These are phyloP conservation scores for Eupleurogrammus muticus DNA, from an alignment of 2,797 vertebrate genomes.

Conservation along the genomic window DNA sequence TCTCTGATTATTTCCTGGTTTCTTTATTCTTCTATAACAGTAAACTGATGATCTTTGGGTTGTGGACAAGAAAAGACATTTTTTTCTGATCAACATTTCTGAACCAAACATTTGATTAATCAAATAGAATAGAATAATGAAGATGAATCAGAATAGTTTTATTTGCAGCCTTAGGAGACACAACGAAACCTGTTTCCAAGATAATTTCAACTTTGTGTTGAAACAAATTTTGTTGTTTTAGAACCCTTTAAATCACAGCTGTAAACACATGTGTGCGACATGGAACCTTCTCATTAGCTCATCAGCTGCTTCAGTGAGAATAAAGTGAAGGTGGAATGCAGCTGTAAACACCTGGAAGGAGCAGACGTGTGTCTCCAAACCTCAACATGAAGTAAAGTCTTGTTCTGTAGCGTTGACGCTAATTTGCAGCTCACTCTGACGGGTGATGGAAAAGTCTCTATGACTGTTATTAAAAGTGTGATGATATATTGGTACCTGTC, in stretches of 20 bases:
- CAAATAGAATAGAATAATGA: too few species aligned
- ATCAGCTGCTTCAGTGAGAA: constrained; percentile 22
- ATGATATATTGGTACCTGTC: constrained; percentile 83
- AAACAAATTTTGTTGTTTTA: constrained; percentile 7
- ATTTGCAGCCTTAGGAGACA: neutral
- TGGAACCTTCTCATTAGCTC: constrained; percentile 18
- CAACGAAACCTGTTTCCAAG: neutral
- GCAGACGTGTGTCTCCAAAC: constrained; percentile 61
- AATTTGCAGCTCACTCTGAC: constrained; percentile 22
- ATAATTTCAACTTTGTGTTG: neutral
- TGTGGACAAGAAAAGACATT: too few species aligned
- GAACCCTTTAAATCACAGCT: constrained; percentile 19
- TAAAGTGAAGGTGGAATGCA: constrained; percentile 54
- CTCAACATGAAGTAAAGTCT: neutral
- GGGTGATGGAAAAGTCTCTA: neutral
- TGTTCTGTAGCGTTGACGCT: neutral
- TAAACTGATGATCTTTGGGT: too few species aligned
- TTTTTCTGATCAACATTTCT: too few species aligned
- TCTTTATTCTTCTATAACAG: too few species aligned
- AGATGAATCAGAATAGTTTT: too few species aligned
- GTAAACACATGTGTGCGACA: constrained; percentile 3
- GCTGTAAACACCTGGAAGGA: constrained; percentile 55
- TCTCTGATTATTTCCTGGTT: too few species aligned
- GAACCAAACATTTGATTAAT: too few species aligned
- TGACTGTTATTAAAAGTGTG: constrained; percentile 20